A percentile compares a stretch with the other conserved stretches of the same genome.
phyloP scores from a whole-genome alignment of 1,140 invertebrate species.

The Hycleus cichorii region DNA sequence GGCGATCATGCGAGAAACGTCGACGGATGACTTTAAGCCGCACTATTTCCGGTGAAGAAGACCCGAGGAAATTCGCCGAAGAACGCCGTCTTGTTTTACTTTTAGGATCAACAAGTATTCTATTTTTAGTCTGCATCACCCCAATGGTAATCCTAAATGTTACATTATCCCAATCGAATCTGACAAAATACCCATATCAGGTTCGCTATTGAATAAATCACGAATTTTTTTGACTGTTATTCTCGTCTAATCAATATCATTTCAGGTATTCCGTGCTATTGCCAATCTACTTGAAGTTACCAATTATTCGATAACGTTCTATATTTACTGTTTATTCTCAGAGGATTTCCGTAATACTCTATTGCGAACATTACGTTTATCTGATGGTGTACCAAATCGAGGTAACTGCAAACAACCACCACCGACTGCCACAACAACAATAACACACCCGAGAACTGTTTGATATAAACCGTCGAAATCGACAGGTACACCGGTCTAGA shows the following conservation, averaged over 20 bases:
- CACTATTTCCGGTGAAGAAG: constrained; percentile 49
- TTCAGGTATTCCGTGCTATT: constrained; percentile 63
- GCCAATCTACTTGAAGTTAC: constrained; percentile 67
- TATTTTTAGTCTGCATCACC: constrained; percentile 68
- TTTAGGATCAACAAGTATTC: constrained; percentile 61
- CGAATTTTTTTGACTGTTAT: not conserved
- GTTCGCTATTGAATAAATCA: constrained; percentile 29
- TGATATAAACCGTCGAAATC: constrained; percentile 34
- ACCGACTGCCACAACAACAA: constrained; percentile 36
- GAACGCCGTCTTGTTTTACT: constrained; percentile 62
- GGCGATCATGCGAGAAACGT: constrained; percentile 56
- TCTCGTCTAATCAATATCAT: not conserved
- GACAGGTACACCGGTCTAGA: constrained; percentile 25
- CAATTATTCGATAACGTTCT: constrained; percentile 72
- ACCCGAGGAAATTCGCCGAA: constrained; percentile 60
- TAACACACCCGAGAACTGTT: constrained; percentile 34
- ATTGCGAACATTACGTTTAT: constrained; percentile 56
- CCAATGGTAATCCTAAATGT: constrained; percentile 69
- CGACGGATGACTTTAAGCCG: constrained; percentile 55
- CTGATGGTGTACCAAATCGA: constrained; percentile 38
- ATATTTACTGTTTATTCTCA: constrained; percentile 71
- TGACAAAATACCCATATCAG: constrained; percentile 57
- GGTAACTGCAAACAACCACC: constrained; percentile 27
- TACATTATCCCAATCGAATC: constrained; percentile 55
- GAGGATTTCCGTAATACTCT: constrained; percentile 67